These are phyloP conservation scores for Ceryle rudis DNA, from an alignment of 2,797 vertebrate genomes.

Conservation along the genomic window DNA sequence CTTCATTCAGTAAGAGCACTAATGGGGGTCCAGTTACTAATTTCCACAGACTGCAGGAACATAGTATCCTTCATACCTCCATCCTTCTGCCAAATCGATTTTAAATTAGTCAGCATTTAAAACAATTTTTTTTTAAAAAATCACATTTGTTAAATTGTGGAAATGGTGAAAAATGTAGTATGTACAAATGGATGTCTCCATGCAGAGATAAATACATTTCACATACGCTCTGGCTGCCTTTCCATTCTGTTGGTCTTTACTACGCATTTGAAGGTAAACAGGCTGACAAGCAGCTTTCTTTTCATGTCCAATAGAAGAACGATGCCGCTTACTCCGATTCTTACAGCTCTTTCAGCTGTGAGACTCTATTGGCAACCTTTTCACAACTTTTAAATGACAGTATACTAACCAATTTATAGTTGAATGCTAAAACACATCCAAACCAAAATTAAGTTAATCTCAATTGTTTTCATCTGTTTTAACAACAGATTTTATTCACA, in stretches of 20 bases:
- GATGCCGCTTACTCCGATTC: background rate
- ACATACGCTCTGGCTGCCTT: background rate
- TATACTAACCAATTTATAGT: background rate
- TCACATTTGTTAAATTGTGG: background rate
- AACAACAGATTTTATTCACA: background rate
- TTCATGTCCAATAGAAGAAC: background rate
- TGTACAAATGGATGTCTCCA: background rate
- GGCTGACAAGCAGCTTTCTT: background rate
- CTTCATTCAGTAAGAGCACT: background rate
- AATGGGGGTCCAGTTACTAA: background rate
- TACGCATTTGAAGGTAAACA: background rate
- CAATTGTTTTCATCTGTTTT: background rate
- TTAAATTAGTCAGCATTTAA: background rate
- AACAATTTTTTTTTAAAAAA: background rate
- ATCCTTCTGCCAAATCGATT: background rate
- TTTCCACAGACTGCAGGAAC: background rate
- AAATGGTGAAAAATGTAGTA: background rate
- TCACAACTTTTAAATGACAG: background rate
- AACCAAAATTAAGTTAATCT: background rate
- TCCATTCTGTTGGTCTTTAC: background rate
- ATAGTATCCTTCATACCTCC: background rate
- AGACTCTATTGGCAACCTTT: background rate
- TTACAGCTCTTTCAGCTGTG: background rate
- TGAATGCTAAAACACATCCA: background rate
- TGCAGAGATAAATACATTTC: background rate